Percentiles rank a stretch among this genome's conserved stretches.
These are phyloP conservation scores for Corapipo altera DNA, from an alignment of 2,113 vertebrate species.

Conservation along the genomic window DNA sequence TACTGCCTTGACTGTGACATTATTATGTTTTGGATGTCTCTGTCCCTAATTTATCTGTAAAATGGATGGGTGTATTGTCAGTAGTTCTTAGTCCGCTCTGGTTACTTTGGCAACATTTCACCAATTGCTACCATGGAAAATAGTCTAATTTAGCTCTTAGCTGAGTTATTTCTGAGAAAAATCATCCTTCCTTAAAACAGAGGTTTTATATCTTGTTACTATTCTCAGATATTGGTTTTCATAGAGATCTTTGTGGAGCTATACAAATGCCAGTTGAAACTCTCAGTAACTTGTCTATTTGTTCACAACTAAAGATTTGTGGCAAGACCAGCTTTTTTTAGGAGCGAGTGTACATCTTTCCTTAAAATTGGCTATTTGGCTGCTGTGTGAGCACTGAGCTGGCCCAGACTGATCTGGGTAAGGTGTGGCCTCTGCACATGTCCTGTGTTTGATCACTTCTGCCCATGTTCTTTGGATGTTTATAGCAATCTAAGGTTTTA, in stretches of 20 bases:
- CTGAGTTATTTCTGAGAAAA: background rate
- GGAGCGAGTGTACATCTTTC: background rate
- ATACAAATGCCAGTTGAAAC: background rate
- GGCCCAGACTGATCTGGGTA: background rate
- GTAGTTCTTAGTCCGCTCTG: background rate
- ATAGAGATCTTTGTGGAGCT: background rate
- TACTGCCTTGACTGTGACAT: background rate
- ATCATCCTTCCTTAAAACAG: background rate
- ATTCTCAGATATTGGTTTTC: background rate
- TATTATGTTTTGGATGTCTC: background rate
- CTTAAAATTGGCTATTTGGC: background rate
- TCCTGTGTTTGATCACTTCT: background rate
- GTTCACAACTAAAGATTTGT: slow-evolving; percentile 7
- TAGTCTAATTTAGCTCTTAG: background rate
- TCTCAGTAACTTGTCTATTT: background rate
- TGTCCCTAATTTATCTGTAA: background rate
- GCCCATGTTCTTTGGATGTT: background rate
- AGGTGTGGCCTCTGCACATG: background rate
- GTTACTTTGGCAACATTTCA: background rate
- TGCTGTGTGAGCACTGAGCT: background rate
- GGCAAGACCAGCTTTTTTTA: background rate
- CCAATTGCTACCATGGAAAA: background rate
- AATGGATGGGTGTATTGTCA: background rate
- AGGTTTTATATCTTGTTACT: background rate
- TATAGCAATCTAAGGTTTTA: background rate